Conservation (phyloP, 2,113 vertebrate genomes). For the Bufo gargarizans region DNA sequence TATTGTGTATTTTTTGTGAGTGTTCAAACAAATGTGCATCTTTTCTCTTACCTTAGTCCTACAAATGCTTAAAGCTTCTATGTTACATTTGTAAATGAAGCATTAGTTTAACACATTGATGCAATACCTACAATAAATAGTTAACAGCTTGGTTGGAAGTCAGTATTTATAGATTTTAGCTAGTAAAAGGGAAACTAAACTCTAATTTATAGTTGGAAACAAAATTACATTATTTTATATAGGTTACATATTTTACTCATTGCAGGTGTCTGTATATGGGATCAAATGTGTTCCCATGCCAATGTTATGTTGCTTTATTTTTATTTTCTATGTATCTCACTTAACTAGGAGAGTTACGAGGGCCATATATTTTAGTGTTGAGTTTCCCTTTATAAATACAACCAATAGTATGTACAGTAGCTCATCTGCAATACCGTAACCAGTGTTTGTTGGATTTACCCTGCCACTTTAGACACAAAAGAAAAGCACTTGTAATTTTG, state of each 20-base stretch:
- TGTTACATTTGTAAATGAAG: conserved; percentile 67
- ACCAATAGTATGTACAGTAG: conserved; percentile 14
- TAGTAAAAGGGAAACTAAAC: conserved; percentile 18
- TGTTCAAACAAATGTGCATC: conserved; percentile 67
- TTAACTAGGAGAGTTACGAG: background rate
- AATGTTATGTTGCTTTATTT: background rate
- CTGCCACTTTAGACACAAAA: conserved; percentile 62
- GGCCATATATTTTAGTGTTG: background rate
- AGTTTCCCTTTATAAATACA: conserved; percentile 25
- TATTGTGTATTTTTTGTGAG: conserved; percentile 69
- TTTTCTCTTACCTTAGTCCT: conserved; percentile 65
- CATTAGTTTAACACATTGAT: conserved; percentile 67
- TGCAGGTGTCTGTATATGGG: background rate
- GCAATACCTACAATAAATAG: conserved; percentile 66
- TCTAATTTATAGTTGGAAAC: background rate
- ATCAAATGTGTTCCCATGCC: background rate
- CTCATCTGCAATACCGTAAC: conserved; percentile 77
- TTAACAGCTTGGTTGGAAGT: conserved; percentile 67
- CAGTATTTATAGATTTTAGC: conserved; percentile 60
- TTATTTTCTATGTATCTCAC: background rate
- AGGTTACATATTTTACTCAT: background rate
- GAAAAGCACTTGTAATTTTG: background rate
- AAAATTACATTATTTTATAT: background rate
- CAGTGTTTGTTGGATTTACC: conserved; percentile 65
- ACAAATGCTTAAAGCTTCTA: conserved; percentile 64